Conservation (phyloP, 2,888 invertebrate genomes). For the Lamellibrachia columna region DNA sequence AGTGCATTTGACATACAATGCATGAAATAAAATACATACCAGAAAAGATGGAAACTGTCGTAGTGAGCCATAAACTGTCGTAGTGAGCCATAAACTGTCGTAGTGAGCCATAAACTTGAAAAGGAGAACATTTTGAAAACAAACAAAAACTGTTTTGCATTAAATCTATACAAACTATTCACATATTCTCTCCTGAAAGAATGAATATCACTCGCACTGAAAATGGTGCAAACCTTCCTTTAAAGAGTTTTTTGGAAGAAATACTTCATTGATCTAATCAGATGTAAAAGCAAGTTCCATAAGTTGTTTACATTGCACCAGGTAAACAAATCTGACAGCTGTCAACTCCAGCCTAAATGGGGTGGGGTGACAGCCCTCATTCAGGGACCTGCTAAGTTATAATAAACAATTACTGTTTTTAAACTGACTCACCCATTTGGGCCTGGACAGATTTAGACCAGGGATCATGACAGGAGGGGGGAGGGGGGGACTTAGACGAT, state of each 20-base stretch:
- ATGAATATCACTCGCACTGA: not conserved
- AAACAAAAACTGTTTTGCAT: not conserved
- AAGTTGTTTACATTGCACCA: not conserved
- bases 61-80: not conserved
- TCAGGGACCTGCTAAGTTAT: not conserved
- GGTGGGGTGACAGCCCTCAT: constrained; percentile 9
- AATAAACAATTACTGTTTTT: constrained; percentile 1
- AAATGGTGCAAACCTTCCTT: not conserved
- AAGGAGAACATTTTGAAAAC: not conserved
- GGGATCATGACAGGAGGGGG: not conserved
- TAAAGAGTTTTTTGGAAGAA: not conserved
- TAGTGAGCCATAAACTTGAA: not conserved
- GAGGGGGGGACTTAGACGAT: not conserved
- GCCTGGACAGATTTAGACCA: not conserved
- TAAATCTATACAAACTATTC: not conserved
- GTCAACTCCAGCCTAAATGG: not conserved
- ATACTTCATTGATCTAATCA: not conserved
- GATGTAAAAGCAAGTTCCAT: not conserved
- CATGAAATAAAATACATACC: no score
- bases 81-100: not conserved
- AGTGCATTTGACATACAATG: no score
- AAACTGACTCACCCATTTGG: not conserved
- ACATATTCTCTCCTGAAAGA: not conserved
- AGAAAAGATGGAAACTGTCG: not conserved
- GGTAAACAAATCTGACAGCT: not conserved